A percentile compares a stretch with the other conserved stretches of the same genome.
phyloP scores from a whole-genome alignment of 2,888 invertebrate genomes.

The Torymus aiolomorphi region DNA sequence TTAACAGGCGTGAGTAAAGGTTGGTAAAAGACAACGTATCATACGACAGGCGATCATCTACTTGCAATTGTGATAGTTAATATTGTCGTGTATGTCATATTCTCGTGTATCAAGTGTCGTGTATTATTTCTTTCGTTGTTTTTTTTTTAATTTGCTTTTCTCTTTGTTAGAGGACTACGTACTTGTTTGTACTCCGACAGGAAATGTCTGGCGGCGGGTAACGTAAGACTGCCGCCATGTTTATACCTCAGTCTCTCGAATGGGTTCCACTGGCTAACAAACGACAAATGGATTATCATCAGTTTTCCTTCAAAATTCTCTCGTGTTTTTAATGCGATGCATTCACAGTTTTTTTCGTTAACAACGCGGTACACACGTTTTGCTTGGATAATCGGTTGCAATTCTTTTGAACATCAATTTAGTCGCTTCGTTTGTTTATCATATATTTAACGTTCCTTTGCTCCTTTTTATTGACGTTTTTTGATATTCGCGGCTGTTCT shows the following conservation, averaged over 20 bases:
- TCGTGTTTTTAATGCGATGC: constrained; percentile 56
- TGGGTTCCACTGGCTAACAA: constrained; percentile 85
- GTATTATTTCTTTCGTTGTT: constrained; percentile 32
- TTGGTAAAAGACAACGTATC: constrained; percentile 70
- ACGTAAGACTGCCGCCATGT: constrained; percentile 78
- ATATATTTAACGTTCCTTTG: constrained; percentile 17
- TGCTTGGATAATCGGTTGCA: constrained; percentile 36
- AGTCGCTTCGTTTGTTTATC: constrained; percentile 58
- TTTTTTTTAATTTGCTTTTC: constrained; percentile 41
- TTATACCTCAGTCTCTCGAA: constrained; percentile 86
- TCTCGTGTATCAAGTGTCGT: constrained; percentile 39
- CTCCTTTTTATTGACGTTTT: neutral
- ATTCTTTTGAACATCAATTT: constrained; percentile 44
- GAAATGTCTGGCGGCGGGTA: constrained; percentile 77
- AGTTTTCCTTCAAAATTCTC: constrained; percentile 42
- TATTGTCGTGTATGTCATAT: constrained; percentile 49
- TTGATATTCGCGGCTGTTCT: constrained; percentile 2
- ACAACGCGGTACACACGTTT: constrained; percentile 33
- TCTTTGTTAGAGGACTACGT: constrained; percentile 77
- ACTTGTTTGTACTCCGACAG: constrained; percentile 81
- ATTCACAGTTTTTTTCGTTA: constrained; percentile 56
- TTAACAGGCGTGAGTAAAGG: constrained; percentile 65
- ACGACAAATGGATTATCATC: constrained; percentile 65
- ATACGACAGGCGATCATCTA: constrained; percentile 71
- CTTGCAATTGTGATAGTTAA: constrained; percentile 56